Evolutionary conservation across 2,797 vertebrate genomes (phyloP).

Genomic region (Cryptoblepharus egeriae): DNA sequence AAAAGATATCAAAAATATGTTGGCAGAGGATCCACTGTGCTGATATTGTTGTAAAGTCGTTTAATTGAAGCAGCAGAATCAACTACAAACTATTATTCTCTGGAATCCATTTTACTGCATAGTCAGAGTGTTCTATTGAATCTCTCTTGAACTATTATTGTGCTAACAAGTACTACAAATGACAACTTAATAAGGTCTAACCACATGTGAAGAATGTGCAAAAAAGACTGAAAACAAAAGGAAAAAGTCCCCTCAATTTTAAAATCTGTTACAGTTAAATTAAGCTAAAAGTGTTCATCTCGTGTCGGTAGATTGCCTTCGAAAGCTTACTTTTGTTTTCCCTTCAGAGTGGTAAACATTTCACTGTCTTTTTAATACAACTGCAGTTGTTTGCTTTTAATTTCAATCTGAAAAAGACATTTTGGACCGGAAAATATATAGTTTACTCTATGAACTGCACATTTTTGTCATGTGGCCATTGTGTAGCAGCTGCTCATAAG

Average conservation of each 20-base stretch:
- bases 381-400: neutral
- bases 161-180: neutral
- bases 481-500: constrained; percentile 3
- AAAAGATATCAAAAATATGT: neutral
- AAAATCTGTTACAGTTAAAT: neutral
- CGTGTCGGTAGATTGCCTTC: constrained; percentile 14
- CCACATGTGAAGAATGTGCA: neutral
- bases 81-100: neutral
- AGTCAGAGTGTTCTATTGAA: rapidly evolving
- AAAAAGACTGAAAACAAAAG: neutral
- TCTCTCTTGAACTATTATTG: neutral
- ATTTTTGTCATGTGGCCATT: neutral
- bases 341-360: neutral
- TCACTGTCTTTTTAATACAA: neutral
- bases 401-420: neutral
- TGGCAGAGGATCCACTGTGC: neutral
- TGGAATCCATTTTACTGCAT: constrained; percentile 4
- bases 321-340: constrained; percentile 42
- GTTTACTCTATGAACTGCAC: neutral
- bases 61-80: neutral
- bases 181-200: neutral
- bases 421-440: neutral
- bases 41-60: neutral
- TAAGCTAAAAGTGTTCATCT: constrained; percentile 46
- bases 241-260: neutral